phyloP scores from a whole-genome alignment of 2,888 invertebrate species.

The Adela reaumurella region DNA sequence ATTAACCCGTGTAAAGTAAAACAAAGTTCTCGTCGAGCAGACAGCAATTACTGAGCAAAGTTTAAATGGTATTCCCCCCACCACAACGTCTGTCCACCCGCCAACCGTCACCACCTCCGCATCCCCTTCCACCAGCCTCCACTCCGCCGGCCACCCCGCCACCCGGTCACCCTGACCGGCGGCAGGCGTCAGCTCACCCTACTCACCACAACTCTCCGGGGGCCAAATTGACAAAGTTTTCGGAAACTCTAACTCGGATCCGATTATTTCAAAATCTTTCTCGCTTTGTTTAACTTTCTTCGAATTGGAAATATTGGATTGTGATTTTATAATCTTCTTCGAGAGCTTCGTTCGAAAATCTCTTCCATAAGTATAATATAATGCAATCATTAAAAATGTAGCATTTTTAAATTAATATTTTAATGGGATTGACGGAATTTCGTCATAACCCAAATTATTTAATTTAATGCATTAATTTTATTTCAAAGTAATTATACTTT shows the following conservation, averaged over 20 bases:
- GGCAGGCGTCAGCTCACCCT: too few species aligned
- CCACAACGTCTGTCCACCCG: too few species aligned
- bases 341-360: too few species aligned
- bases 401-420: too few species aligned
- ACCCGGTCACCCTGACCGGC: constrained; percentile 8
- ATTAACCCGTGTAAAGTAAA: constrained; percentile 50
- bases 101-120: constrained; percentile 24
- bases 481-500: too few species aligned
- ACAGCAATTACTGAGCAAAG: constrained; percentile 50
- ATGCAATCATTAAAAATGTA: too few species aligned
- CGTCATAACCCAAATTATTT: too few species aligned
- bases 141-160: background rate
- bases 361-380: too few species aligned
- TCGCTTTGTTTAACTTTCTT: constrained; percentile 27
- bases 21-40: constrained; percentile 49
- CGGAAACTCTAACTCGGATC: constrained; percentile 24
- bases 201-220: constrained; percentile 8
- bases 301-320: constrained; percentile 11
- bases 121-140: background rate
- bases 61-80: constrained; percentile 50
- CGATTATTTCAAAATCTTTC: constrained; percentile 40
- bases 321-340: background rate
- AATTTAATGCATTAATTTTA: too few species aligned
- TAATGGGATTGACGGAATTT: too few species aligned
- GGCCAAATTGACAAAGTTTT: constrained; percentile 38